Evolutionary conservation across 2,797 vertebrate genomes (phyloP).

Genomic region (Tympanoctomys barrerae): DNA sequence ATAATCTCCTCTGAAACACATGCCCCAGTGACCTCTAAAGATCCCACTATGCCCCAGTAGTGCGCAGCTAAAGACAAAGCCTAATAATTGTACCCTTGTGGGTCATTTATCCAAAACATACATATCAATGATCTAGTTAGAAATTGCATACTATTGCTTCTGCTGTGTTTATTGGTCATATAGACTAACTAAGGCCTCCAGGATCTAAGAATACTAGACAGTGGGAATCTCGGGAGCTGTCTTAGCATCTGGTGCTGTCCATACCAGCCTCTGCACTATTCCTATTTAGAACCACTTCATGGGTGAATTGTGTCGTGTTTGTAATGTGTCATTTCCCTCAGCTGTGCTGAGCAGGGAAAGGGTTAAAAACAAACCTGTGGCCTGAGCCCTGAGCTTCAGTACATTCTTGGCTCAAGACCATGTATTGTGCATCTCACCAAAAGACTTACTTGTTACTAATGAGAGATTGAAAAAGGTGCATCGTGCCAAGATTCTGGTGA

Average conservation of each 20-base stretch:
- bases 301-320: not conserved
- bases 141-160: not conserved
- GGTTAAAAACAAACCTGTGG: not conserved
- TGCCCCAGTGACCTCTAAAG: not conserved
- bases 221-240: not conserved
- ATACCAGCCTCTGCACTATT: not conserved
- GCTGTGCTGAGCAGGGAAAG: not conserved
- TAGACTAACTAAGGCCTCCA: not conserved
- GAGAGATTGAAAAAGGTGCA: not conserved
- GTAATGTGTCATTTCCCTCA: not conserved
- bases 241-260: not conserved
- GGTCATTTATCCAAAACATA: not conserved
- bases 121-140: not conserved
- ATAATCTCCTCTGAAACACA: not conserved
- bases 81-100: not conserved
- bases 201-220: not conserved
- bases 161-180: not conserved
- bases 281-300: not conserved
- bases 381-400: not conserved
- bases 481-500: not conserved
- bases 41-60: not conserved
- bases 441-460: not conserved
- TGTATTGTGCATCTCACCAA: not conserved
- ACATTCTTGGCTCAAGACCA: not conserved
- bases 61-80: not conserved